Conservation (phyloP, 2,113 vertebrate genomes). For the Sminthopsis crassicaudata region DNA sequence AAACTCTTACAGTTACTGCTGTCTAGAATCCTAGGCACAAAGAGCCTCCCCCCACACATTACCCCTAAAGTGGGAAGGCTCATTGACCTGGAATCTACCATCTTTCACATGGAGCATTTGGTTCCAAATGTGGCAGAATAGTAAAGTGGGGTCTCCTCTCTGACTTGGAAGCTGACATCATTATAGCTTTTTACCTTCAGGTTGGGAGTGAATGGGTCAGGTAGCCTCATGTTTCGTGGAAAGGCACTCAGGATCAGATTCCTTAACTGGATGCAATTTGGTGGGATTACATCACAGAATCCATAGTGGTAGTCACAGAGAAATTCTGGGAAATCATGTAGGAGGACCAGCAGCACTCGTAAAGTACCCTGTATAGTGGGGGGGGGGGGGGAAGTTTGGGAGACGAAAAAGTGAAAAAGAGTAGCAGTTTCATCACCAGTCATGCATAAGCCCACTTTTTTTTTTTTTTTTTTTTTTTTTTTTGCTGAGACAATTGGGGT, state of each 20-base stretch:
- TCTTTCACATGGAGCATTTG: not conserved
- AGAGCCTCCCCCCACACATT: no score
- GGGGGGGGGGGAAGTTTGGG: no score
- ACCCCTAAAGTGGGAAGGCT: not conserved
- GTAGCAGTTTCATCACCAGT: slow-evolving; percentile 31
- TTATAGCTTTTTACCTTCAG: slow-evolving; percentile 90
- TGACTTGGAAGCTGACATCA: not conserved
- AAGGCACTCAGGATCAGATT: slow-evolving; percentile 99
- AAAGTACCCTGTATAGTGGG: slow-evolving; percentile 95
- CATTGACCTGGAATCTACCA: not conserved
- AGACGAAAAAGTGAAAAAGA: slow-evolving; percentile 8
- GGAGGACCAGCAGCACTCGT: slow-evolving; percentile 95
- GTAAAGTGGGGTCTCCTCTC: not conserved
- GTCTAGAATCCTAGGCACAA: not conserved
- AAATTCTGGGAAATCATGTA: slow-evolving; percentile 99
- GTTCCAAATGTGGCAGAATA: not conserved
- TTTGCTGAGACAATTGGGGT: no score
- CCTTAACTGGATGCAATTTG: slow-evolving; percentile 99
- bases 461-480: no score
- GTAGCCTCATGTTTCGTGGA: slow-evolving; percentile 99
- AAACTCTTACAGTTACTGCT: not conserved
- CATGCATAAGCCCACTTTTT: not conserved
- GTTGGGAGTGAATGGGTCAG: slow-evolving; percentile 99
- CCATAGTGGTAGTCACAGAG: slow-evolving; percentile 99
- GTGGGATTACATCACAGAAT: slow-evolving; percentile 99